Evolutionary conservation across 2,797 vertebrate genomes (phyloP).

Genomic region (Argentina silus): DNA sequence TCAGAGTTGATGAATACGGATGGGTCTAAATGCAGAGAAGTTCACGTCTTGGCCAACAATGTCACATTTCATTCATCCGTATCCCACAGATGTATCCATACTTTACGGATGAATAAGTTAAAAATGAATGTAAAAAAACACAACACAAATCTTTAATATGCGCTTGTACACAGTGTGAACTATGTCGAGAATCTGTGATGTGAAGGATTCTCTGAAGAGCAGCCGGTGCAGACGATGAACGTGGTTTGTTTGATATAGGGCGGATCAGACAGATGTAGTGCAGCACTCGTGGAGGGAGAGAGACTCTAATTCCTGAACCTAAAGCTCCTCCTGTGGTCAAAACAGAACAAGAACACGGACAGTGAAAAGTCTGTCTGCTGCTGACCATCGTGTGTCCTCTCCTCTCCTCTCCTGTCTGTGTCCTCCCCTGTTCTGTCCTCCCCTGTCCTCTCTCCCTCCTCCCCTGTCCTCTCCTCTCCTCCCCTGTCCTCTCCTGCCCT

Average conservation of each 20-base stretch:
- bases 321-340: slow-evolving; percentile 59
- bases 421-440: neutral
- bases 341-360: slow-evolving; percentile 36
- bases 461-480: neutral
- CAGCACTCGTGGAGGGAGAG: slow-evolving; percentile 2
- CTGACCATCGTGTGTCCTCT: neutral
- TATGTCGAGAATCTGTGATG: neutral
- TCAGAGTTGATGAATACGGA: neutral
- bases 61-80: no score
- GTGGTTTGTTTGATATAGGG: slow-evolving; percentile 31
- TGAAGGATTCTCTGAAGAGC: no score
- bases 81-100: no score
- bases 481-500: neutral
- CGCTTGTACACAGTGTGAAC: neutral
- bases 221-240: neutral
- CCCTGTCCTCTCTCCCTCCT: no score
- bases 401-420: neutral
- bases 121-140: no score
- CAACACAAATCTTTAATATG: no score
- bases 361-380: slow-evolving; percentile 29
- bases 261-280: slow-evolving; percentile 14
- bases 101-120: no score
- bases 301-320: slow-evolving; percentile 51
- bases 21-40: neutral
- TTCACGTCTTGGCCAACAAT: neutral